These are phyloP conservation scores for Cyphomyrus plagiostoma DNA, from an alignment of 2,113 vertebrate genomes.

Conservation along the genomic window DNA sequence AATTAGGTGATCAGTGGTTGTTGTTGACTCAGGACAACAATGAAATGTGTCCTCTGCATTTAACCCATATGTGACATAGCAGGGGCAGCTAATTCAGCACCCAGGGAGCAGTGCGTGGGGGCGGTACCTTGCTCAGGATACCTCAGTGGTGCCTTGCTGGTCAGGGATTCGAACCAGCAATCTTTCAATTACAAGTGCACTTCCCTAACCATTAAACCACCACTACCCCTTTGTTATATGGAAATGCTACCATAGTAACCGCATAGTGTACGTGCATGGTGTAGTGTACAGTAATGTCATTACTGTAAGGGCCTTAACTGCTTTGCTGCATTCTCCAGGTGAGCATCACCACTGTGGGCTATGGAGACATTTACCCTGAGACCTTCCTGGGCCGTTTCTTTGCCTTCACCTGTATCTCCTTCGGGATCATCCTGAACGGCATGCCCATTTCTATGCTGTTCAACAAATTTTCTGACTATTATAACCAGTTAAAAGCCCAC, in stretches of 20 bases:
- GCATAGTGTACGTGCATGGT: background rate
- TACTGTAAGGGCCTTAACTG: background rate
- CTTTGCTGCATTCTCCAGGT: constrained; percentile 45
- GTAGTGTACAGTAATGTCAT: background rate
- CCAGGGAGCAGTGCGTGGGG: too few relatives aligned
- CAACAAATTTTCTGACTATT: constrained; percentile 83
- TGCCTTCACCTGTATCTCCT: constrained; percentile 72
- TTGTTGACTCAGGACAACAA: too few relatives aligned
- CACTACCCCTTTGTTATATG: background rate
- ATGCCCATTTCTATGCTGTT: constrained; percentile 88
- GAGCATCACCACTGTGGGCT: constrained; percentile 84
- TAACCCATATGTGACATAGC: too few relatives aligned
- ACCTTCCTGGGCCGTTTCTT: constrained; percentile 70
- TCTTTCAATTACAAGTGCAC: too few relatives aligned
- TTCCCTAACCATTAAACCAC: too few relatives aligned
- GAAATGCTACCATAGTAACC: background rate
- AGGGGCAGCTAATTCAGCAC: too few relatives aligned
- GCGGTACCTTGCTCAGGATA: too few relatives aligned
- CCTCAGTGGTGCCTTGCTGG: too few relatives aligned
- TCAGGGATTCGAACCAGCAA: too few relatives aligned
- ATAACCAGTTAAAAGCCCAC: constrained; percentile 68
- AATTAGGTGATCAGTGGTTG: too few relatives aligned
- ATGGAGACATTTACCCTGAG: constrained; percentile 75
- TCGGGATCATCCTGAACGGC: constrained; percentile 85
- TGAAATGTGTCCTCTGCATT: too few relatives aligned